Evolutionary conservation across 2,113 vertebrate species (phyloP).

Genomic region (Patagioenas fasciata): DNA sequence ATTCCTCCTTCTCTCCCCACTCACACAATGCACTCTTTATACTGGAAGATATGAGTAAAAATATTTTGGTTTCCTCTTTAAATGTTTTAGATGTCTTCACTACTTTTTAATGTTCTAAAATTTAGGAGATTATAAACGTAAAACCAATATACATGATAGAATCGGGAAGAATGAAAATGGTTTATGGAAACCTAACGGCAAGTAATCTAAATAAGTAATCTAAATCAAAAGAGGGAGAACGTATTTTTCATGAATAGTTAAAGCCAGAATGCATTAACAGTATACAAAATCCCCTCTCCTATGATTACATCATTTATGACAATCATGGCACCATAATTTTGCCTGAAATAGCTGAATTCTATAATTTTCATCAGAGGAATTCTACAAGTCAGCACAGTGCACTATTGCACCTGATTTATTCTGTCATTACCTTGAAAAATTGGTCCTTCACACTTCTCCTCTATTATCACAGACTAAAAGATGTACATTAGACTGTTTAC

Average conservation of each 20-base stretch:
- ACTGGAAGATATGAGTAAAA: constrained; percentile 7
- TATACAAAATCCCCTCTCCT: constrained; percentile 45
- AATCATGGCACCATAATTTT: constrained; percentile 74
- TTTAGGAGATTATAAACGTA: constrained; percentile 46
- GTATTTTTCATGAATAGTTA: constrained; percentile 62
- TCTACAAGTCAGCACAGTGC: constrained; percentile 71
- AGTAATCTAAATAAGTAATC: constrained; percentile 63
- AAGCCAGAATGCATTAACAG: constrained; percentile 59
- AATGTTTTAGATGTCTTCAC: constrained; percentile 12
- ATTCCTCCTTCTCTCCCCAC: background rate
- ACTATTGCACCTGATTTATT: constrained; percentile 82
- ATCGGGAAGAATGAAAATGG: constrained; percentile 45
- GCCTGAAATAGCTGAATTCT: constrained; percentile 77
- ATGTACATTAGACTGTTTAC: constrained; percentile 82
- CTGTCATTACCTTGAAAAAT: constrained; percentile 85
- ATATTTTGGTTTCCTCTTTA: constrained; percentile 13
- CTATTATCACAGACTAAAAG: constrained; percentile 79
- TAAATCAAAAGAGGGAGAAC: constrained; percentile 54
- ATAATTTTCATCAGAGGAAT: constrained; percentile 76
- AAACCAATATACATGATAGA: constrained; percentile 55
- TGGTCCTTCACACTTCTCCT: constrained; percentile 80
- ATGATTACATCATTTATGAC: constrained; percentile 74
- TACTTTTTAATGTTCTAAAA: constrained; percentile 49
- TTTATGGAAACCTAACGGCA: constrained; percentile 60
- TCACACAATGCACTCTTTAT: background rate